Percentiles rank a stretch among this genome's conserved stretches.
Conservation (phyloP, 2,888 invertebrate species). For the Monopis laevigella region DNA sequence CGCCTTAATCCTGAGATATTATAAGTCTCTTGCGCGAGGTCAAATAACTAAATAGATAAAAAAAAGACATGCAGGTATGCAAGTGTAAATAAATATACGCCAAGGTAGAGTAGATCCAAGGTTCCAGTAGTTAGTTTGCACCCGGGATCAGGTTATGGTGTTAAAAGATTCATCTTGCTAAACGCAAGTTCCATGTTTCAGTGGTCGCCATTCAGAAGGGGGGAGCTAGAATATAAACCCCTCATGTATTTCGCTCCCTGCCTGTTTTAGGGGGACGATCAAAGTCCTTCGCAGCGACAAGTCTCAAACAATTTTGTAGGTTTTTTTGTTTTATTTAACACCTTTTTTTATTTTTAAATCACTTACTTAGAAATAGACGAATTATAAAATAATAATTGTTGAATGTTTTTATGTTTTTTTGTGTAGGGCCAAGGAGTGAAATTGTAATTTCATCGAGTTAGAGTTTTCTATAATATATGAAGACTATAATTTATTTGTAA, state of each 20-base stretch:
- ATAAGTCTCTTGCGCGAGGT: no score
- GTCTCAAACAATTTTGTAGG: constrained; percentile 57
- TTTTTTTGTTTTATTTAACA: constrained; percentile 43
- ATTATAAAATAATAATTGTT: no score
- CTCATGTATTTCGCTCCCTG: constrained; percentile 28
- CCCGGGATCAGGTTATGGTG: constrained; percentile 24
- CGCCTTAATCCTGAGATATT: no score
- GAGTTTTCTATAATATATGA: no score
- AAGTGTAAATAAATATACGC: constrained; percentile 26
- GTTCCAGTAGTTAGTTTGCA: constrained; percentile 31
- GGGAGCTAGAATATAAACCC: constrained; percentile 54
- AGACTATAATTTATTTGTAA: no score
- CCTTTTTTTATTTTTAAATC: no score
- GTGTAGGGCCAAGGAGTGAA: no score
- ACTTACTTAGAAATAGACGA: no score
- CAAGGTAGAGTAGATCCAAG: constrained; percentile 14
- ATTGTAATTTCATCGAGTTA: no score
- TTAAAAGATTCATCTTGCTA: constrained; percentile 27
- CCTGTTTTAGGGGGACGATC: constrained; percentile 43
- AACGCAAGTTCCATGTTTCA: constrained; percentile 59
- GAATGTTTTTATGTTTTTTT: no score
- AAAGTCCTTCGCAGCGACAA: constrained; percentile 55
- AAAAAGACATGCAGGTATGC: constrained; percentile 24
- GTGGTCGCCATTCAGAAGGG: constrained; percentile 58
- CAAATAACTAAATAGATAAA: constrained; percentile 21